Base-by-base conservation (phyloP, 1,140 invertebrate species). In the honey bee (Apis mellifera) region DNA sequence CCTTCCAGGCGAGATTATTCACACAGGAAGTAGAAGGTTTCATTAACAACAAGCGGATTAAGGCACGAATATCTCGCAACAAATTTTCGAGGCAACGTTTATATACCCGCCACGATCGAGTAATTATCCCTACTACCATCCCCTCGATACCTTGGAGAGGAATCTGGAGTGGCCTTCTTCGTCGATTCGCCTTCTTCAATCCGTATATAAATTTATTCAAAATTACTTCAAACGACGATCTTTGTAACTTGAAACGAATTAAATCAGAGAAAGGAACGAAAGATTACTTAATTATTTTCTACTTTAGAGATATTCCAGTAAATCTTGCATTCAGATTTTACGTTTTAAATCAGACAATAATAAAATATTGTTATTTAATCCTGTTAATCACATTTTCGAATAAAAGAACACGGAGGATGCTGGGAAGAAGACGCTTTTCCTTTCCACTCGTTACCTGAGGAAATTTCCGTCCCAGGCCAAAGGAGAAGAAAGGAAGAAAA, bases 71-170 rank as follows among this genome's bases (percentile, higher is more conserved):
- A 78, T 70, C 76, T 70, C 12, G 54, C 50, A 23, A 52, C 42
- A 79, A 65, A 54, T 73, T 80, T 74, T 80, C 52, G 48, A 80
- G 50, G 21, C 21, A 80, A 73, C 70, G 32, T 73, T 73, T 32
- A 32, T 65, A 80, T 80, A 42, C 42, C 19, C 64, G 66, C 13
- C 66, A 23, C n/a, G 23, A 55, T 5, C 48, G 64, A 52, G 66
- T 71, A 78, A 78, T 80, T 80, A 73, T 73, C 69, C 69, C 59
- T 32, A 5, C 69, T 32, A 19, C 21, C 21, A 7, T 23, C 9
- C 2, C 52, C 5, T 21, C 66, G 26, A 52, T 68, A 68, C 19
- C 62, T 77, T 66, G 15, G 21, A 55, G 32, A 77, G 75, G 21
- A 66, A 77, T 77, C 75, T 15, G 26, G 72, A 15, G 57, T 42